phyloP scores from a whole-genome alignment of 2,888 invertebrate species.

The Melinopterus prodromus region DNA sequence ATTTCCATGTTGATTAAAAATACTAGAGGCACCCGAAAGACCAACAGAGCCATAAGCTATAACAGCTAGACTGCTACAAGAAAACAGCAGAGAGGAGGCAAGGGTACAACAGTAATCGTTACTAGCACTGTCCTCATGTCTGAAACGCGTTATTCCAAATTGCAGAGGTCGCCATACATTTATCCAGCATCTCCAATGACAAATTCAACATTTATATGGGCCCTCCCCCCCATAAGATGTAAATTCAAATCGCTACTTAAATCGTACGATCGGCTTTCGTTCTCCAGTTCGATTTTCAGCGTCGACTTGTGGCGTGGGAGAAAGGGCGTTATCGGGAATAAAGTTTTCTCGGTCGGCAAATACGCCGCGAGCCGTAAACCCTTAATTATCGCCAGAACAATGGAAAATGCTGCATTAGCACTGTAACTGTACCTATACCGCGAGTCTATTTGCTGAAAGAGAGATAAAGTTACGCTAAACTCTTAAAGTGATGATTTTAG shows the following conservation, averaged over 20 bases:
- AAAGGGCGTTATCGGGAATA: not conserved
- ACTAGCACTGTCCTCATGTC: not conserved
- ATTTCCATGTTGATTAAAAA: too few relatives aligned
- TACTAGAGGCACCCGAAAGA: too few relatives aligned
- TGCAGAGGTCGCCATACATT: not conserved
- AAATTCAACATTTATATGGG: not conserved
- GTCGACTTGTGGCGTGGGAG: not conserved
- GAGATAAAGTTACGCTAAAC: not conserved
- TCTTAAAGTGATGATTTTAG: not conserved
- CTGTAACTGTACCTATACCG: not conserved
- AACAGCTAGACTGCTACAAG: too few relatives aligned
- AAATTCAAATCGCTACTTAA: not conserved
- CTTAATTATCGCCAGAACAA: not conserved
- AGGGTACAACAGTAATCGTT: not conserved
- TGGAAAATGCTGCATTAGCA: not conserved
- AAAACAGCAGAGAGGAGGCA: too few relatives aligned
- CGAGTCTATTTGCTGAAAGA: not conserved
- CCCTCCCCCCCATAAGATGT: not conserved
- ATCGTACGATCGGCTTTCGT: not conserved
- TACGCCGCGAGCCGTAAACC: not conserved
- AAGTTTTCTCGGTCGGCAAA: not conserved
- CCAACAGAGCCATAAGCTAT: too few relatives aligned
- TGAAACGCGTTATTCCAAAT: not conserved
- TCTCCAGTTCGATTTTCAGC: not conserved
- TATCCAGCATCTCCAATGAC: not conserved